A percentile compares a stretch with the other conserved stretches of the same genome.
Conservation (phyloP, 1,140 invertebrate genomes). For the Andrena cerasifolii region DNA sequence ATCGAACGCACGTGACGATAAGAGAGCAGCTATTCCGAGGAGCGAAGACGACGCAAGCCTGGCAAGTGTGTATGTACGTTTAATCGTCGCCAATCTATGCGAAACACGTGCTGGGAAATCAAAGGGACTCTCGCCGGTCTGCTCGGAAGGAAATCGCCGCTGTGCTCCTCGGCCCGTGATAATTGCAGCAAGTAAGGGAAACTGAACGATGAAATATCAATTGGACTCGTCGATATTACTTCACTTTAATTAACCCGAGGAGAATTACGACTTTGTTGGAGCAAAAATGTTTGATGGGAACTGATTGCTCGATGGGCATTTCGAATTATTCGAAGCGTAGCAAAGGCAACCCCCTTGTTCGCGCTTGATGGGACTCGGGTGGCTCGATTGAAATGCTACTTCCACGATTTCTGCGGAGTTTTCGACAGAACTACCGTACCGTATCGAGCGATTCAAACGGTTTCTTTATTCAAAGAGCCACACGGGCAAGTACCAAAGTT, state of each 20-base stretch:
- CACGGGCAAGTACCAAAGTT: too few relatives aligned
- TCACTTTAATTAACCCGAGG: background rate
- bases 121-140: background rate
- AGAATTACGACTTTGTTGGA: background rate
- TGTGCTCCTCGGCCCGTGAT: background rate
- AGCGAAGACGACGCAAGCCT: too few relatives aligned
- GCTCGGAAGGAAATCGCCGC: too few relatives aligned
- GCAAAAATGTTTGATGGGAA: too few relatives aligned
- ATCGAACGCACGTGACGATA: conserved; percentile 20
- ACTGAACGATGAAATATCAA: background rate
- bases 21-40: background rate
- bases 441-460: too few relatives aligned
- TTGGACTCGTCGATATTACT: too few relatives aligned
- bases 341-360: too few relatives aligned
- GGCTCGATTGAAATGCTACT: too few relatives aligned
- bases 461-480: too few relatives aligned
- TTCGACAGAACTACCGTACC: too few relatives aligned
- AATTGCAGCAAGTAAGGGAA: background rate
- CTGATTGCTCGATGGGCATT: too few relatives aligned
- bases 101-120: conserved; percentile 3
- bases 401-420: background rate
- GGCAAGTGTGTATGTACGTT: conserved; percentile 26
- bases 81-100: conserved; percentile 54
- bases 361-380: too few relatives aligned
- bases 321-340: background rate